Evolutionary conservation across 2,888 invertebrate genomes (phyloP).

Genomic region (Operophtera brumata): DNA sequence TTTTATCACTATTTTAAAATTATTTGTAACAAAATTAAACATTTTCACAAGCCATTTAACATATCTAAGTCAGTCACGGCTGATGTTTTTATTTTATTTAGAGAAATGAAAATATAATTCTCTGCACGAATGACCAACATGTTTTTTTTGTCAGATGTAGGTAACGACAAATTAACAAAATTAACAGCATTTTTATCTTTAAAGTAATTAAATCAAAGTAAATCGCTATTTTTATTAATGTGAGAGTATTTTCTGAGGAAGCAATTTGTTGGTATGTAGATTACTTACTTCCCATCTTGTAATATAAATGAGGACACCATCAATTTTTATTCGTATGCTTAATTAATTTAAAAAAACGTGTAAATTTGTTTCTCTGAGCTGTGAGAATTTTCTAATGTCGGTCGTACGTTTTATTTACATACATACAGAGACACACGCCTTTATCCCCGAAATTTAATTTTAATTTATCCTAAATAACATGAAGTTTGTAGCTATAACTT

Average conservation of each 20-base stretch:
- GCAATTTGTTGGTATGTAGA: slow-evolving; percentile 1
- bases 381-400: neutral
- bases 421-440: too few relatives aligned
- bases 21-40: slow-evolving; percentile 16
- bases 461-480: too few relatives aligned
- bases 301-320: neutral
- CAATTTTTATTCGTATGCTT: neutral
- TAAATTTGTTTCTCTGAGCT: neutral
- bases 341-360: neutral
- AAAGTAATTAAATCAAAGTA: slow-evolving; percentile 2
- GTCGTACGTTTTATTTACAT: neutral
- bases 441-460: too few relatives aligned
- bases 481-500: too few relatives aligned
- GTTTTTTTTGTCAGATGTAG: too few relatives aligned
- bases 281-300: neutral
- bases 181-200: neutral
- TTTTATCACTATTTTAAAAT: slow-evolving; percentile 51
- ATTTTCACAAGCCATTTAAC: neutral
- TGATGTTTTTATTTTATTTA: neutral
- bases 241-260: slow-evolving; percentile 9
- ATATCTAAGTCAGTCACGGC: neutral
- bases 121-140: neutral
- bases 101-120: neutral
- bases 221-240: slow-evolving; percentile 1
- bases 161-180: too few relatives aligned